Evolutionary conservation across 2,888 invertebrate species (phyloP), one percentile per base, ranked within the genome.

Genomic region (Scrobipalpa atriplicella): DNA sequence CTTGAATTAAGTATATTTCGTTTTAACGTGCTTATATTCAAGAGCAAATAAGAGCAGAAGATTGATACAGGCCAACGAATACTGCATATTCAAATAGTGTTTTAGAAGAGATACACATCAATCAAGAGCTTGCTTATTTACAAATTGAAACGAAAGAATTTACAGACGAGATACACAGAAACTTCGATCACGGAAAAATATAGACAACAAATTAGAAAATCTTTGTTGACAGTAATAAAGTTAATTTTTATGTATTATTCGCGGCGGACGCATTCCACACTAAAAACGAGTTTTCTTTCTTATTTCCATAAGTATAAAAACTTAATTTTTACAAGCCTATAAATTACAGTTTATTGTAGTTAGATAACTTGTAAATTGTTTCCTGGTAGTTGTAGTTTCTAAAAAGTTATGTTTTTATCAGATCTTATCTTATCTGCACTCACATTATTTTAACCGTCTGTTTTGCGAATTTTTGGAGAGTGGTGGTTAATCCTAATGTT

Each of bases 401-500:
- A 58, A 36, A 36, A 36, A 29, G 29, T 29, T 29, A n/a, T 10
- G 10, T 11, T 21, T 21, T 56, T 5, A 58, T 29, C 13, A 36
- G 36, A 58, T 58, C 36, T 58, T 58, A 58, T 58, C 58, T 58
- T 58, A 58, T 58, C 58, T 58, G n/a, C n/a, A 36, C n/a, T 8
- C 36, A n/a, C 58, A 58, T 58, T 29, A 29, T 29, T 29, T 58
- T 36, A 58, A 13, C 21, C n/a, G 29, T 58, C 36, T 21, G 54
- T 11, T 56, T 19, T 9, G 54, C 29, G 8, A 52, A 52, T 18
- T 52, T 19, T 52, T 52, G 6, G 6, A 19, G 18, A 19, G 52
- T 9, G 16, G 10, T 52, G 0, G 18, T 52, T 16, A 52, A 52
- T 52, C 8, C 9, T 2, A 9, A 18, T 2, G n/a, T n/a, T n/a